These are phyloP conservation scores for Nyctereutes procyonoides DNA, from an alignment of 2,113 vertebrate genomes.

Conservation along the genomic window DNA sequence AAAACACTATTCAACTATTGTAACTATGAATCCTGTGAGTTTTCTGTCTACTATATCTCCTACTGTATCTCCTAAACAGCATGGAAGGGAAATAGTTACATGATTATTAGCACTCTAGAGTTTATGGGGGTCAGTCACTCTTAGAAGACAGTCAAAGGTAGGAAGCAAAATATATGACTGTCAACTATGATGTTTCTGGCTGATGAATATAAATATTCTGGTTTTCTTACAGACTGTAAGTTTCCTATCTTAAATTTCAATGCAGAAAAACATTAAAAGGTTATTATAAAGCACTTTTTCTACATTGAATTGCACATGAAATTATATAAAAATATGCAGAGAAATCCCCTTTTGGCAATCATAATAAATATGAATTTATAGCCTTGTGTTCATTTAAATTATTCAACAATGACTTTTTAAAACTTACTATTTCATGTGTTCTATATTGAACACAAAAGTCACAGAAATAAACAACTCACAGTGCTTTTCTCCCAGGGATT, in stretches of 20 bases:
- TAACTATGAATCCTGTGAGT: neutral
- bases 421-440: conserved; percentile 8
- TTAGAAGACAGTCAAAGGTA: neutral
- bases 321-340: conserved; percentile 20
- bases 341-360: conserved; percentile 33
- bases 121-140: neutral
- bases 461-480: neutral
- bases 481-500: neutral
- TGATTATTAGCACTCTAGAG: neutral
- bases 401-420: conserved; percentile 41
- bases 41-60: neutral
- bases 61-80: neutral
- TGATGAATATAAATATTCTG: neutral
- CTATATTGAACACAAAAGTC: neutral
- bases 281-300: conserved; percentile 38
- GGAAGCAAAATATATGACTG: neutral
- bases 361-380: conserved; percentile 18
- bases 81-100: neutral
- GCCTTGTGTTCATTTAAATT: conserved; percentile 43
- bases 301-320: neutral
- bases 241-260: conserved; percentile 7
- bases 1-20: conserved; percentile 4
- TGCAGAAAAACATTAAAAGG: neutral
- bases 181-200: neutral
- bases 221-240: neutral